Conservation (phyloP, 2,797 vertebrate genomes). For the Pseudochirops cupreus region DNA sequence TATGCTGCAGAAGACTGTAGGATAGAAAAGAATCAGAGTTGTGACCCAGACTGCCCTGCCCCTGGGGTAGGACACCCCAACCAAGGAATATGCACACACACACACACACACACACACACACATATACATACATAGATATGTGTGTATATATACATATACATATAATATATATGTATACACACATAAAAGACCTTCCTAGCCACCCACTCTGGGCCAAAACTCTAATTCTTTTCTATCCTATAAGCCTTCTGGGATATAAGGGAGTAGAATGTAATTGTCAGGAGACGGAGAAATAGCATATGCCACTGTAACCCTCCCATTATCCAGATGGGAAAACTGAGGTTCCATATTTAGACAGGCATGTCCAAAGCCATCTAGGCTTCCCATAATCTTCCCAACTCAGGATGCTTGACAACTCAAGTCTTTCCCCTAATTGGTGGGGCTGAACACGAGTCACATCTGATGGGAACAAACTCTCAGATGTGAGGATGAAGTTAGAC, state of each 20-base stretch:
- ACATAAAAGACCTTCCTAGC: not conserved
- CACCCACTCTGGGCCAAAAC: not conserved
- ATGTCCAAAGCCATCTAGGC: not conserved
- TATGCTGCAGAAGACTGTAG: not conserved
- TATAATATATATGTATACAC: not conserved
- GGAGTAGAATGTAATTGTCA: not conserved
- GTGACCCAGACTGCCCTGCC: not conserved
- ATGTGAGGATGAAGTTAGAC: not conserved
- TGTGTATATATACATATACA: not conserved
- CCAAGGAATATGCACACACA: not conserved
- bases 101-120: not conserved
- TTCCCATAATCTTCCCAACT: not conserved
- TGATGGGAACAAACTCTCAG: not conserved
- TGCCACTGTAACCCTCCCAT: not conserved
- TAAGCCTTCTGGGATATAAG: not conserved
- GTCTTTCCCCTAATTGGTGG: not conserved
- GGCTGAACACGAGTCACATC: not conserved
- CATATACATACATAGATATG: too few species aligned
- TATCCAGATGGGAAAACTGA: not conserved
- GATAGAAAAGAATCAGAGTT: not conserved
- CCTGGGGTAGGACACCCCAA: not conserved
- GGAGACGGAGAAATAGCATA: not conserved
- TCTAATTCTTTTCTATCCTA: not conserved
- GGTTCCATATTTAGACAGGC: not conserved
- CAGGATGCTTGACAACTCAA: not conserved